Evolutionary conservation across 2,113 vertebrate genomes (phyloP), one percentile per base, ranked within the genome.

Genomic region (Phrynosoma platyrhinos): DNA sequence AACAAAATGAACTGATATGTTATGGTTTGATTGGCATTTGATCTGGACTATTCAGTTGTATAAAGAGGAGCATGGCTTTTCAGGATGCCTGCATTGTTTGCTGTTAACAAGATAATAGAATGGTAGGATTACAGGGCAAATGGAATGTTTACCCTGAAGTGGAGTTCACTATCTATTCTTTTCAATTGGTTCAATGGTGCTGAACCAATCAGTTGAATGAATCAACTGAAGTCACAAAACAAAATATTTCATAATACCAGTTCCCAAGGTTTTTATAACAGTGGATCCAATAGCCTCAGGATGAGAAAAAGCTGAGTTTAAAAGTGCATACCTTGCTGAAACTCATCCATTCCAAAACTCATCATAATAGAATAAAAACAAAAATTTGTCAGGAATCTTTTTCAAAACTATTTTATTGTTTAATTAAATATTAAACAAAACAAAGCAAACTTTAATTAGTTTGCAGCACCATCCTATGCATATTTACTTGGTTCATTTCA

Each of bases 131-230:
- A 36, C 1, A 87, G 27, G 20, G 1, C 32, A 71, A 55, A 36
- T 86, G 9, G 25, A 52, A 75, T 32, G 20, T 82, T 81, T 87
- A 81, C 69, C 79, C 40, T 87, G 69, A 82, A 87, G 55, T 82
- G 53, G 71, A 75, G 36, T 81, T 74, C 40, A n/a, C 27, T 75
- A n/a, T 47, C 32, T 25, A 75, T 64, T 27, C 86, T 30, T 62
- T 32, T 64, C 71, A n/a, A 20, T 21, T 42, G 27, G 55, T 58
- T 87, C 40, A 76, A 32, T 27, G 40, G 18, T 27, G 40, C 69
- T 66, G 55, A 82, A 87, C 40, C 42, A 80, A 62, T 64, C 40
- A 52, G 23, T 52, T 52, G 79, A 52, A 75, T 87, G 13, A 32
- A 72, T 62, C 25, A 64, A 87, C n/a, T 16, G 55, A 82, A 82